phyloP scores from a whole-genome alignment of 2,888 invertebrate genomes.

The Zaprionus bogoriensis region DNA sequence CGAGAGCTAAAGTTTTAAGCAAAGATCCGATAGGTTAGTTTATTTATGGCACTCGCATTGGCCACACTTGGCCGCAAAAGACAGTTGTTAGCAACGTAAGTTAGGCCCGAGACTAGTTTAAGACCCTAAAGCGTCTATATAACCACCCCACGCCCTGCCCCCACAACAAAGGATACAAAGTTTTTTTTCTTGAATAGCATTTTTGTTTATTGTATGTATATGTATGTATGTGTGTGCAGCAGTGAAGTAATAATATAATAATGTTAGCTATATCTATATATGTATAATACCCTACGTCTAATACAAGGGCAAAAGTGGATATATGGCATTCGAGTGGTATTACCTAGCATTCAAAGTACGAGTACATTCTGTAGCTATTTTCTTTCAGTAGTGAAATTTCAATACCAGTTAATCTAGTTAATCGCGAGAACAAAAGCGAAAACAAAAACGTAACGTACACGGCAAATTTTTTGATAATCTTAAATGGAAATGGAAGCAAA shows the following conservation, averaged over 20 bases:
- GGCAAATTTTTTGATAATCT: conserved; percentile 63
- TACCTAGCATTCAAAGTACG: conserved; percentile 57
- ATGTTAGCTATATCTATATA: not conserved
- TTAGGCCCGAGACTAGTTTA: conserved; percentile 64
- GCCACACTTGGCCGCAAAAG: conserved; percentile 5
- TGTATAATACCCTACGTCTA: too few relatives aligned
- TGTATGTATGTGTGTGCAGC: not conserved
- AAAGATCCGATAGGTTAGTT: conserved; percentile 30
- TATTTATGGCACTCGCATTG: conserved; percentile 35
- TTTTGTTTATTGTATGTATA: conserved; percentile 13
- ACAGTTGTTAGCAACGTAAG: conserved; percentile 30
- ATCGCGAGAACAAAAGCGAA: conserved; percentile 42
- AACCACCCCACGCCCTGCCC: not conserved
- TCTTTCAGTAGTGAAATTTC: conserved; percentile 68
- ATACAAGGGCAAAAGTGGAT: conserved; percentile 17
- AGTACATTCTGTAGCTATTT: conserved; percentile 56
- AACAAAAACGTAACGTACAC: conserved; percentile 27
- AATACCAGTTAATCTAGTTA: conserved; percentile 64
- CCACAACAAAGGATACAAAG: conserved; percentile 7
- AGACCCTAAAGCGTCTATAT: conserved; percentile 16
- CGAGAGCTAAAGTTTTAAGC: conserved; percentile 21
- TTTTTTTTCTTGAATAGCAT: conserved; percentile 25
- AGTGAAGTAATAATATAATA: not conserved
- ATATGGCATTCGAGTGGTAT: conserved; percentile 55
- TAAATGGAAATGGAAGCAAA: conserved; percentile 30